Base-by-base conservation (phyloP, 1,140 invertebrate species). In the Zaprionus davidi region DNA sequence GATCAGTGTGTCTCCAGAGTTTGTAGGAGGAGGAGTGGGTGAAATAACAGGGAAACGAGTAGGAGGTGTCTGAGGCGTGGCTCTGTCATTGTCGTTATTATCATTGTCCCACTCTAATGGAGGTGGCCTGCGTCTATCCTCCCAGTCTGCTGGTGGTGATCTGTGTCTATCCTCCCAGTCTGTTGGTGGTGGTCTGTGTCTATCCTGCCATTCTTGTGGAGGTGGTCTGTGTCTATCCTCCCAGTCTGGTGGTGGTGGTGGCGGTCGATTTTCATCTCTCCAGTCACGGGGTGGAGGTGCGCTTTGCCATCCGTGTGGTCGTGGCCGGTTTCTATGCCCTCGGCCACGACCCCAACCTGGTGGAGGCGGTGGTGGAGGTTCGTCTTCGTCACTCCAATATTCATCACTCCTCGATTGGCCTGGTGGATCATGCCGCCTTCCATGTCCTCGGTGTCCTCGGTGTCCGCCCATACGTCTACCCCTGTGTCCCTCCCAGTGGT, bases 1-100 rank as follows among this genome's bases (percentile, higher is more conserved):
- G 24, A 84, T 76, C 1, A 84, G 59, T 3, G 77, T 81, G 26
- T 69, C 53, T 15, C 31, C 31, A 3, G n/a, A 11, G 12, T 26
- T 53, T 15, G 49, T 20, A 3, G 70, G n/a, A 6, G 70, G 28
- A 2, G 70, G 70, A 36, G 70, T 72, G 22, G 70, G 63, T 28
- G 67, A 53, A 53, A 62, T 60, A 51, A 13, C 12, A 13, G 11
- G 20, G 9, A 9, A 7, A 5, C 9, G 20, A 49, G 0, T 49
- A 22, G 9, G 17, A 17, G 20, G 7, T 49, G 46, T 51, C 22
- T 24, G 17, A 13, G 46, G 46, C 4, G 20, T 51, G 1, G 46
- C 7, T 22, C 46, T 49, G 20, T 5, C 44, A 49, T 49, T 49
- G 11, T 49, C 46, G 46, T 12, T 22, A 24, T 24, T 22, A 13